Conservation (phyloP, 1,140 invertebrate genomes). For the Steinernema feltiae region DNA sequence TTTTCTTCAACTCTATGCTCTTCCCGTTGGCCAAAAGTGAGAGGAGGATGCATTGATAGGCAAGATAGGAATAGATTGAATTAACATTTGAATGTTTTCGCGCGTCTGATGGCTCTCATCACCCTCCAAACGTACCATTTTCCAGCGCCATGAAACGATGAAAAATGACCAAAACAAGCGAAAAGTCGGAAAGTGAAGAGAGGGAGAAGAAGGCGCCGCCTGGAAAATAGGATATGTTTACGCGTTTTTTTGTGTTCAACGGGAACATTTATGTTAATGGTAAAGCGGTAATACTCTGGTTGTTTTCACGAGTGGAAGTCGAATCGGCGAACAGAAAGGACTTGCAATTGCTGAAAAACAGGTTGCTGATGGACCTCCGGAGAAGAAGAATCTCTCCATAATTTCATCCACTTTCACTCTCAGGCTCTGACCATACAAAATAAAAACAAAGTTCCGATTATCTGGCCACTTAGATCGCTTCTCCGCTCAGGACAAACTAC, state of each 20-base stretch:
- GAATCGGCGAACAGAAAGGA: no score
- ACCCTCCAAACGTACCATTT: constrained; percentile 4
- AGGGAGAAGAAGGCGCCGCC: neutral
- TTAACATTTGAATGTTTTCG: constrained; percentile 15
- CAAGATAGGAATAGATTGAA: constrained; percentile 15
- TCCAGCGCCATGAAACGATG: neutral
- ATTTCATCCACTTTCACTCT: neutral
- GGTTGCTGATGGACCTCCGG: neutral
- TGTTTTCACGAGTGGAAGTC: neutral
- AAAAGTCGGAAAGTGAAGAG: neutral
- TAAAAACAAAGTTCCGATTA: neutral
- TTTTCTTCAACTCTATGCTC: neutral
- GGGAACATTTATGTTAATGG: neutral
- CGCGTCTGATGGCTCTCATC: constrained; percentile 7
- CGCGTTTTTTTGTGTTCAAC: neutral
- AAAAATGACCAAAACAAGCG: neutral
- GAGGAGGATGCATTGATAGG: constrained; percentile 4
- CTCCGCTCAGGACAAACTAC: no score
- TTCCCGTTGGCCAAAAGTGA: constrained; percentile 4
- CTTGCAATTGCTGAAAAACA: neutral
- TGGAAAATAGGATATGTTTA: neutral
- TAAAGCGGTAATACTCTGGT: neutral
- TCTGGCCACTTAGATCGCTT: neutral
- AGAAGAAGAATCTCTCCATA: neutral
- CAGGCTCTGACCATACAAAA: neutral